Conservation (phyloP, 2,888 invertebrate species). For the Lithophane leautieri region DNA sequence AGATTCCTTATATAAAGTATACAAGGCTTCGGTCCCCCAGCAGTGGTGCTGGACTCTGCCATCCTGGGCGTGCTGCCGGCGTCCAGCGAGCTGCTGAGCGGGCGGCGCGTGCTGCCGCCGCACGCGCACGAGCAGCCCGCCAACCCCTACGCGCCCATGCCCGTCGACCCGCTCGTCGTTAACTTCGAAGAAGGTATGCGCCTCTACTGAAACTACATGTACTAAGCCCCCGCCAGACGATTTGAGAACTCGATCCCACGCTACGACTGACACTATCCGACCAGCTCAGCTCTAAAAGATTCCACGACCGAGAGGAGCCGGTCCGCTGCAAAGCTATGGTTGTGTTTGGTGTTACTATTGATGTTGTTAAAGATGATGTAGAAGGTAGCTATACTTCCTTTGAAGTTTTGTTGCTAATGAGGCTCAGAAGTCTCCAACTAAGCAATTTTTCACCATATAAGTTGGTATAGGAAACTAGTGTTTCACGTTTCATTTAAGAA, state of each 20-base stretch:
- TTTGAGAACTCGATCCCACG: slow-evolving; percentile 69
- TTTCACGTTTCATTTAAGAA: slow-evolving; percentile 44
- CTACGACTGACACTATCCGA: slow-evolving; percentile 14
- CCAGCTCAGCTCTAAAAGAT: slow-evolving; percentile 39
- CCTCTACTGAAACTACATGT: slow-evolving; percentile 91
- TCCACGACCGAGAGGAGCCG: slow-evolving; percentile 48
- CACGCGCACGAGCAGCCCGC: slow-evolving; percentile 76
- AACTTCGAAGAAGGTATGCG: slow-evolving; percentile 96
- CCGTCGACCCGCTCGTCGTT: slow-evolving; percentile 93
- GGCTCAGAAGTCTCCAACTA: slow-evolving; percentile 32
- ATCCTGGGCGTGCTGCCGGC: slow-evolving; percentile 86
- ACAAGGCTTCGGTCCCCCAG: slow-evolving; percentile 51
- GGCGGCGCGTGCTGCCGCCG: slow-evolving; percentile 81
- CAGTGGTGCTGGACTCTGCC: slow-evolving; percentile 85
- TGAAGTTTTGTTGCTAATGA: slow-evolving; percentile 47
- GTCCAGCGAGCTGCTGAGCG: slow-evolving; percentile 80
- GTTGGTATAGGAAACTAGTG: slow-evolving; percentile 58
- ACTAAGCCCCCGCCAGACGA: slow-evolving; percentile 79
- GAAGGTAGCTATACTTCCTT: slow-evolving; percentile 49
- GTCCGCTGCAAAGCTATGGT: slow-evolving; percentile 42
- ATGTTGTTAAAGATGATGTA: slow-evolving; percentile 53
- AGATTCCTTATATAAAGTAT: slow-evolving; percentile 38
- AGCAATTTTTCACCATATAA: slow-evolving; percentile 49
- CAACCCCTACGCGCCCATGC: slow-evolving; percentile 83
- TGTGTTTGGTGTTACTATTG: slow-evolving; percentile 59